phyloP scores from a whole-genome alignment of 2,888 invertebrate species.

The Rhagium mordax region DNA sequence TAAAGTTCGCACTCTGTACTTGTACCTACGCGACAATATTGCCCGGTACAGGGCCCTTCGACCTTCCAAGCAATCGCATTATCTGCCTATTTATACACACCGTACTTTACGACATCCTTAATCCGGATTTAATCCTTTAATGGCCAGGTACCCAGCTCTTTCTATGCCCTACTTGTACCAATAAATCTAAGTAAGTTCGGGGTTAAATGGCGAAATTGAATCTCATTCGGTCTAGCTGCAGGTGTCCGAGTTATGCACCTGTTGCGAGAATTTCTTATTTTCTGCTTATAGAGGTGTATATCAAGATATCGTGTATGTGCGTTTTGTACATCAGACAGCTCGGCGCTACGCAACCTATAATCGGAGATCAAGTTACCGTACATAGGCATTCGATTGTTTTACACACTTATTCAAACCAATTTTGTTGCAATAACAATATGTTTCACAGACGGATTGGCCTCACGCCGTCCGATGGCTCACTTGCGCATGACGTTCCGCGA shows the following conservation, averaged over 20 bases:
- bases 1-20: too few species aligned
- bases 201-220: constrained; percentile 27
- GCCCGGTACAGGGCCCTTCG: background rate
- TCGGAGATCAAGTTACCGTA: constrained; percentile 66
- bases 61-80: background rate
- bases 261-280: constrained; percentile 33
- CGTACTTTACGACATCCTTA: background rate
- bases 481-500: background rate
- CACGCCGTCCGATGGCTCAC: constrained; percentile 15
- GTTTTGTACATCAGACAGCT: constrained; percentile 61
- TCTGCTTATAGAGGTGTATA: constrained; percentile 12
- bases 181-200: constrained; percentile 19
- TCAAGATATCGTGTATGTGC: constrained; percentile 29
- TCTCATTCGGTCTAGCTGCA: constrained; percentile 6
- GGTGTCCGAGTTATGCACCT: constrained; percentile 28
- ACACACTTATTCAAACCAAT: constrained; percentile 38
- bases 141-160: background rate
- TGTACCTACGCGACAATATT: background rate
- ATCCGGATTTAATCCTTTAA: background rate
- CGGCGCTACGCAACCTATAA: constrained; percentile 63
- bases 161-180: background rate
- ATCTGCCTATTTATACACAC: background rate
- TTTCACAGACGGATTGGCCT: constrained; percentile 26
- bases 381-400: constrained; percentile 59
- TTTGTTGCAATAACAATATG: constrained; percentile 38